Evolutionary conservation across 2,888 invertebrate species (phyloP).

Genomic region (Sericinus montela): DNA sequence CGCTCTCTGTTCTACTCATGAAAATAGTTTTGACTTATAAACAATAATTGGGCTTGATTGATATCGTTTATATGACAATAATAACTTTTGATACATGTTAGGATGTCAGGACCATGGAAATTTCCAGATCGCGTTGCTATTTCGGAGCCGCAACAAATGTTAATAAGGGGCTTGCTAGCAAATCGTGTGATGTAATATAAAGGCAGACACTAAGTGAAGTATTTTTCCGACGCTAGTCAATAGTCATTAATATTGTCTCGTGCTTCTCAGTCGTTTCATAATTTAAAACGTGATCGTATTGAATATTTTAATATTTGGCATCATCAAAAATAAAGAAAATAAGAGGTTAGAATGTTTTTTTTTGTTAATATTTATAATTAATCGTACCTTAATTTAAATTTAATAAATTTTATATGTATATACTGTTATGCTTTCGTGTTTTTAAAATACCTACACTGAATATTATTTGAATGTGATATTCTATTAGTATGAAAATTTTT

Average conservation of each 20-base stretch:
- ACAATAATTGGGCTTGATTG: no score
- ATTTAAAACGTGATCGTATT: conserved; percentile 40
- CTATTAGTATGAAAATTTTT: no score
- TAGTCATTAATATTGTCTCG: conserved; percentile 18
- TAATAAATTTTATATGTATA: no score
- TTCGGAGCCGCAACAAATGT: conserved; percentile 2
- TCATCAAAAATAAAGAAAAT: no score
- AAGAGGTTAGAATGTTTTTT: no score
- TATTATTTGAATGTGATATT: no score
- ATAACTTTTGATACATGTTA: background rate
- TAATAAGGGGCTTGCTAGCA: conserved; percentile 12
- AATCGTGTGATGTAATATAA: conserved; percentile 22
- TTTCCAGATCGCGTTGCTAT: conserved; percentile 6
- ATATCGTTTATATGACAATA: no score
- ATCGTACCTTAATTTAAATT: no score
- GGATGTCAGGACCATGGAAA: conserved; percentile 5
- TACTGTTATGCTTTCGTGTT: no score
- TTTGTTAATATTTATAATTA: no score
- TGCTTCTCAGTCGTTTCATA: conserved; percentile 37
- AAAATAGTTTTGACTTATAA: background rate
- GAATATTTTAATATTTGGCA: conserved; percentile 16
- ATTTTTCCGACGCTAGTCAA: conserved; percentile 37
- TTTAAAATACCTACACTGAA: no score
- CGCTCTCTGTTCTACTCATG: no score
- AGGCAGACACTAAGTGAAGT: conserved; percentile 24